Evolutionary conservation across 1,140 invertebrate genomes (phyloP).

Genomic region (Hyposmocoma kahamanoa): DNA sequence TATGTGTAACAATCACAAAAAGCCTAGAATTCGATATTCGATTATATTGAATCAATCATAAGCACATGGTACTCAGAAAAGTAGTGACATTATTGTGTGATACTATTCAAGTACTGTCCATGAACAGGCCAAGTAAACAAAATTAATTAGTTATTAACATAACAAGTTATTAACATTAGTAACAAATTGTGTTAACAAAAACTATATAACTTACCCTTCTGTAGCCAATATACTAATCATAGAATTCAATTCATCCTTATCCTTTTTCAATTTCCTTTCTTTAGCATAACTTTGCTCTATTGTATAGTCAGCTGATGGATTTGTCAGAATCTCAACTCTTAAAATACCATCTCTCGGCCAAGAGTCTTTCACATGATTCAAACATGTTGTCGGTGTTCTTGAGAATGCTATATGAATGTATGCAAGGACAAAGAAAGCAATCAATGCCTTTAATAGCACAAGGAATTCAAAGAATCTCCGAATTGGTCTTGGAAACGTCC

Average conservation of each 20-base stretch:
- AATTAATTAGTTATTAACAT: no score
- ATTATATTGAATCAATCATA: no score
- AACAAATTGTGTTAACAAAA: no score
- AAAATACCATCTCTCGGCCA: slow-evolving; percentile 98
- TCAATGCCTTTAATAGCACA: slow-evolving; percentile 90
- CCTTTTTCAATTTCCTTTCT: slow-evolving; percentile 81
- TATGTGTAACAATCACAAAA: no score
- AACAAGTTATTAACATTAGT: no score
- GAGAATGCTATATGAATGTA: slow-evolving; percentile 98
- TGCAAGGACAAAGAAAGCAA: slow-evolving; percentile 91
- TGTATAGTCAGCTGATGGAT: slow-evolving; percentile 81
- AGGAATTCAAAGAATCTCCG: slow-evolving; percentile 93
- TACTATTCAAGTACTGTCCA: no score
- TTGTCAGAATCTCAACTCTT: slow-evolving; percentile 93
- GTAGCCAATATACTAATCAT: slow-evolving; percentile 79
- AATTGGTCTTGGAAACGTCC: slow-evolving; percentile 89
- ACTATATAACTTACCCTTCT: slow-evolving; percentile 78
- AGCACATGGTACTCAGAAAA: no score
- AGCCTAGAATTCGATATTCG: no score
- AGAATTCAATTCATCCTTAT: slow-evolving; percentile 79
- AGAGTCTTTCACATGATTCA: slow-evolving; percentile 89
- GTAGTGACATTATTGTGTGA: no score
- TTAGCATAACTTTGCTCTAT: slow-evolving; percentile 89
- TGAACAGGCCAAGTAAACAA: no score
- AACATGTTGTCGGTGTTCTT: slow-evolving; percentile 92